Conservation (phyloP, 1,140 invertebrate species). For the Probaryconus sp. region DNA sequence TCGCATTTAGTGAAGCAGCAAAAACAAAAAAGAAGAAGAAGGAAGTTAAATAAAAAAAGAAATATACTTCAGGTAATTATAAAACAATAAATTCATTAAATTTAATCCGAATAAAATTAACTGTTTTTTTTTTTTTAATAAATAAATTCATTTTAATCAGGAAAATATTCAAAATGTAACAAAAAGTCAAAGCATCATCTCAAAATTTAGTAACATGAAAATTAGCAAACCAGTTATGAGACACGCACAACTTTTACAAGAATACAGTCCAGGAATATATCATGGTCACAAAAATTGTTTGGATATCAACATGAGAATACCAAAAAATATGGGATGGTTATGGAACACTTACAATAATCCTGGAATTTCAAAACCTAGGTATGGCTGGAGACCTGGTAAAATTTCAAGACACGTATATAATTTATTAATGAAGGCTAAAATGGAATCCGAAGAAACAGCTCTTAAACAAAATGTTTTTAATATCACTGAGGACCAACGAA, state of each 20-base stretch:
- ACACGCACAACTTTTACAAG: conserved; percentile 58
- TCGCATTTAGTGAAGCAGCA: too few species aligned
- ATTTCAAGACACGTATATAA: conserved; percentile 66
- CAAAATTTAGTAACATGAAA: conserved; percentile 38
- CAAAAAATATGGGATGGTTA: conserved; percentile 74
- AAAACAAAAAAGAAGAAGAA: too few species aligned
- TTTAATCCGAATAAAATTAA: too few species aligned
- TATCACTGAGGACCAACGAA: conserved; percentile 24
- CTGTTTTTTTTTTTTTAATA: too few species aligned
- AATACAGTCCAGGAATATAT: conserved; percentile 63
- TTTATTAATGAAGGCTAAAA: conserved; percentile 67
- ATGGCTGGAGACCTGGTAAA: conserved; percentile 74
- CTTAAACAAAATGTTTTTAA: conserved; percentile 22
- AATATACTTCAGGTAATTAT: too few species aligned
- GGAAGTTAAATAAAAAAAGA: too few species aligned
- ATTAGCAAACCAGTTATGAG: conserved; percentile 66
- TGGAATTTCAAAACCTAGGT: conserved; percentile 65
- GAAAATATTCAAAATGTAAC: neutral
- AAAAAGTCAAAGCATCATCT: neutral
- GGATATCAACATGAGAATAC: conserved; percentile 66
- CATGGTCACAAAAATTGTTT: conserved; percentile 71
- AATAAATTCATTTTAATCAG: too few species aligned
- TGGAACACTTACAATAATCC: conserved; percentile 66
- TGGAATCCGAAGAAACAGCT: conserved; percentile 25
- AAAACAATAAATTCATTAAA: too few species aligned